A percentile compares a stretch with the other conserved stretches of the same genome.
Conservation (phyloP, 2,888 invertebrate genomes). For the Tubulanus polymorphus region DNA sequence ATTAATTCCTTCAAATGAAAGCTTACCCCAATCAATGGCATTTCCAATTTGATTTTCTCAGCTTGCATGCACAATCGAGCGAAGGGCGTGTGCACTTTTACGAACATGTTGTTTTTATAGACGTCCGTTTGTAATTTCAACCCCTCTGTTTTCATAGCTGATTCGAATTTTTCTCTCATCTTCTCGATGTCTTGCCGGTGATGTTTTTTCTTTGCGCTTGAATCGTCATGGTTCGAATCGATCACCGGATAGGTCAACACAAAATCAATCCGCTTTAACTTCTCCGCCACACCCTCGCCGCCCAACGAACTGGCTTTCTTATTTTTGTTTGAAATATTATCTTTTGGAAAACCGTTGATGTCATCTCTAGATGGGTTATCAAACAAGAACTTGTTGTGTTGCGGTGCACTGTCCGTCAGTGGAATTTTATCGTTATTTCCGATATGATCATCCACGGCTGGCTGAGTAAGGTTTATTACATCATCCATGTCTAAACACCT, state of each 20-base stretch:
- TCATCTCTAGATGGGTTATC: too few relatives aligned
- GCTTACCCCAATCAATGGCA: constrained; percentile 49
- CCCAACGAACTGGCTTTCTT: too few relatives aligned
- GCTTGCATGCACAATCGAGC: constrained; percentile 46
- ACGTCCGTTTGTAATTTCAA: constrained; percentile 32
- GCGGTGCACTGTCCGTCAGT: too few relatives aligned
- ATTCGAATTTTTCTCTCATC: constrained; percentile 30
- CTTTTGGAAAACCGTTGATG: too few relatives aligned
- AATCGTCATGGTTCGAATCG: constrained; percentile 13
- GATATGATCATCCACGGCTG: too few relatives aligned
- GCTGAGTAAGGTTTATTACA: too few relatives aligned
- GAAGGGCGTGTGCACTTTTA: constrained; percentile 45
- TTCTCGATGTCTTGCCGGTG: constrained; percentile 13
- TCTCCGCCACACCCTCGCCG: too few relatives aligned
- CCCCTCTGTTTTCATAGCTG: constrained; percentile 33
- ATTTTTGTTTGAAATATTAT: too few relatives aligned
- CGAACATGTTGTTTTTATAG: constrained; percentile 26
- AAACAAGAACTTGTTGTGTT: too few relatives aligned
- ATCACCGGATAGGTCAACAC: constrained; percentile 40
- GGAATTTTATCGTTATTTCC: too few relatives aligned
- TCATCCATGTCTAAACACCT: too few relatives aligned
- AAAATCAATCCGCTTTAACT: constrained; percentile 44
- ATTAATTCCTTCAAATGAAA: too few relatives aligned
- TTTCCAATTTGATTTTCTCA: constrained; percentile 44
- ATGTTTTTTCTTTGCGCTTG: constrained; percentile 9